A percentile compares a stretch with the other conserved stretches of the same genome.
Conservation (phyloP, 1,140 invertebrate species). For the Saccostrea cuccullata region DNA sequence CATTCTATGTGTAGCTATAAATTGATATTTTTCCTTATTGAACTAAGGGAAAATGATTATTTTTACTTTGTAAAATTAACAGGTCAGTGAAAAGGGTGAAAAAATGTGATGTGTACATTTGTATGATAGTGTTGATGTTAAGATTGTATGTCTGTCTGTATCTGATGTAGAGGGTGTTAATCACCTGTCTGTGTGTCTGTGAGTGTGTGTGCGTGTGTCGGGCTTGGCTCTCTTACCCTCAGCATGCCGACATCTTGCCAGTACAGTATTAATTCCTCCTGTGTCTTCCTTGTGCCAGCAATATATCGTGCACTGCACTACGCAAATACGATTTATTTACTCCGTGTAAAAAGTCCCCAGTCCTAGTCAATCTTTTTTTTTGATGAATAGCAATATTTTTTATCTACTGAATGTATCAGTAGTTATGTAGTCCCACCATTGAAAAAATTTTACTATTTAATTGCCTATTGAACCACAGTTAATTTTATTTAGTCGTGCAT, state of each 20-base stretch:
- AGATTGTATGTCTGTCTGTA: not conserved
- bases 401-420: not conserved
- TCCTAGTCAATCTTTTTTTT: not conserved
- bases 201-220: not conserved
- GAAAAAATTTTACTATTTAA: no score
- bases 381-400: not conserved
- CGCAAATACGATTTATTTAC: not conserved
- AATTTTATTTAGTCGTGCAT: no score
- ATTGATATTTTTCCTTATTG: not conserved
- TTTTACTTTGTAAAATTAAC: not conserved
- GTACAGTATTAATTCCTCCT: conserved; percentile 18
- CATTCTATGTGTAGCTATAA: not conserved
- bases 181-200: not conserved
- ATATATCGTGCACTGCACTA: conserved; percentile 3
- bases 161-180: no score
- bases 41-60: not conserved
- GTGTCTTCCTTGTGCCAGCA: conserved; percentile 22
- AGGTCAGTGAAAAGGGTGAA: not conserved
- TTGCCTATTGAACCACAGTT: no score
- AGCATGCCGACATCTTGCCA: conserved; percentile 29
- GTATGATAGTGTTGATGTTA: not conserved
- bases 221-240: not conserved
- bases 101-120: not conserved
- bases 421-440: not conserved
- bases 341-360: not conserved